Evolutionary conservation across 2,888 invertebrate genomes (phyloP), one percentile per base, ranked within the genome.

Genomic region (Dendrolimus houi): DNA sequence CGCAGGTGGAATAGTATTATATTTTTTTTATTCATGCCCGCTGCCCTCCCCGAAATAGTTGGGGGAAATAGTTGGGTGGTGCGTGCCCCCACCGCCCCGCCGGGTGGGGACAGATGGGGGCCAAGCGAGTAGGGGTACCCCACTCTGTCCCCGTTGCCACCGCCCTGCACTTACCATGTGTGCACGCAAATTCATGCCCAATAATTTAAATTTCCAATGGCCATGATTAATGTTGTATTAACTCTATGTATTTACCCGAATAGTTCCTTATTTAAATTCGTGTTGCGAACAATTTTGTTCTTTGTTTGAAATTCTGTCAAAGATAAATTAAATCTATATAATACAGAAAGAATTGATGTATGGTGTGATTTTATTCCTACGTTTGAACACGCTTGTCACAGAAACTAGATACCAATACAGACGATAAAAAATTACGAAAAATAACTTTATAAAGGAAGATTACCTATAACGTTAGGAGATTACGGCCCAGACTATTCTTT

Each of bases 171-270:
- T 78, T 68, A 75, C 75, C 86, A 76, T 86, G 85, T 87, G 83
- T 88, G 87, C 85, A 86, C 88, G 86, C 87, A 86, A 85, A 84
- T 85, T 87, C 83, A 75, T 76, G 82, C 78, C 79, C 85, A 83
- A 89, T 89, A 87, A 88, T 89, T 88, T 87, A 89, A 90, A 88
- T 89, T 89, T 85, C 79, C 78, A 82, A 87, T 83, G 75, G 77
- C 76, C 74, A 77, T 84, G 85, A 86, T 87, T 83, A 85, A 85
- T 81, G 79, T 75, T 74, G 77, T 78, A 81, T 80, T 83, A 81
- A 85, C 80, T 79, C 75, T 75, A 74, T 77, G 74, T 73, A 71
- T 69, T 69, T 63, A 54, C 58, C 12, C 47, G 47, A 47, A 47
- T 29, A 47, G 47, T 29, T 29, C 29, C 29, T 9, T 47, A 12